Percentiles rank a stretch among this genome's conserved stretches.
phyloP scores from a whole-genome alignment of 2,888 invertebrate species.

The Nyleta sp. region DNA sequence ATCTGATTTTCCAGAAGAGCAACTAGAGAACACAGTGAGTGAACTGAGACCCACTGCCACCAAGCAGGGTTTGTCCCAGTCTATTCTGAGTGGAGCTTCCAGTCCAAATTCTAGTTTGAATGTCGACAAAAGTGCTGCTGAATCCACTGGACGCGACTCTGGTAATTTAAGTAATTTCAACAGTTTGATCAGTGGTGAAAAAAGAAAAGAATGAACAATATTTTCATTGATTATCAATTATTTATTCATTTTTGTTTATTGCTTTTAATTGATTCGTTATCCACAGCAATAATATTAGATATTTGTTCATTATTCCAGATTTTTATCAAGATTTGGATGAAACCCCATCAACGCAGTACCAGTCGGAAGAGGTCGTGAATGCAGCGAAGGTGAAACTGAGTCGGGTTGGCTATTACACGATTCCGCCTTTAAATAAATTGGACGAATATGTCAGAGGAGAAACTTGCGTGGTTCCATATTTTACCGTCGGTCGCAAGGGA shows the following conservation, averaged over 20 bases:
- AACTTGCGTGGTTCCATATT: constrained; percentile 91
- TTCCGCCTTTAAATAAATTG: constrained; percentile 93
- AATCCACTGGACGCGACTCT: constrained; percentile 66
- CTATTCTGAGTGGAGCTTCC: constrained; percentile 34
- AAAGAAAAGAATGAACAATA: neutral
- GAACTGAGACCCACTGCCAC: constrained; percentile 74
- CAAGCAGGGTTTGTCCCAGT: constrained; percentile 53
- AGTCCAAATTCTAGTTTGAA: constrained; percentile 66
- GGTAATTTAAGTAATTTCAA: constrained; percentile 57
- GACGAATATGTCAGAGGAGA: constrained; percentile 88
- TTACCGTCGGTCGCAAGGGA: constrained; percentile 94
- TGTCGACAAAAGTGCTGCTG: constrained; percentile 67
- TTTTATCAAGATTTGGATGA: constrained; percentile 72
- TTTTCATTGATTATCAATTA: neutral
- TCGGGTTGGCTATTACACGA: constrained; percentile 94
- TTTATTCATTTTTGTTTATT: no score
- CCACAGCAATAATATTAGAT: no score
- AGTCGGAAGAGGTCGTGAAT: constrained; percentile 83
- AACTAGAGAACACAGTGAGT: constrained; percentile 76
- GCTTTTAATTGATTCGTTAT: no score
- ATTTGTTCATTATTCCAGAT: constrained; percentile 61
- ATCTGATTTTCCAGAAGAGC: constrained; percentile 70
- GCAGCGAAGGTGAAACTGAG: constrained; percentile 91
- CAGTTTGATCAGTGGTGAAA: neutral
- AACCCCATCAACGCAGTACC: constrained; percentile 65